A percentile compares a stretch with the other conserved stretches of the same genome.
phyloP scores from a whole-genome alignment of 2,797 vertebrate species.

The Erpetoichthys calabaricus region DNA sequence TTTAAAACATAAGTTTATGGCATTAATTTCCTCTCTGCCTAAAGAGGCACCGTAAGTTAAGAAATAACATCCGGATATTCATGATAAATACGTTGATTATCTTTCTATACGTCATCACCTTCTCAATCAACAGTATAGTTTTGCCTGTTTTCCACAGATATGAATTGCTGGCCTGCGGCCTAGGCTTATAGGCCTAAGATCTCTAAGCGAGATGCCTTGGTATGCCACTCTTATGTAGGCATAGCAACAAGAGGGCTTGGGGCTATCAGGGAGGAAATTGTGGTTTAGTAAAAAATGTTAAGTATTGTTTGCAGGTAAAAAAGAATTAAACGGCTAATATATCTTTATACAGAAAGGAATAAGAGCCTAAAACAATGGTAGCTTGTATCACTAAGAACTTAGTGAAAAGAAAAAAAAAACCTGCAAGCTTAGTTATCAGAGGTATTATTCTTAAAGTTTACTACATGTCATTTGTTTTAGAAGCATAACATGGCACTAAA shows the following conservation, averaged over 20 bases:
- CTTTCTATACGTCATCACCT: conserved; percentile 40
- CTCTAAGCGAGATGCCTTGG: conserved; percentile 15
- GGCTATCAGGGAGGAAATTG: conserved; percentile 26
- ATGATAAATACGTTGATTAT: conserved; percentile 59
- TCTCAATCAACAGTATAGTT: conserved; percentile 40
- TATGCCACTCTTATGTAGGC: conserved; percentile 15
- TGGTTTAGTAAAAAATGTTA: conserved; percentile 21
- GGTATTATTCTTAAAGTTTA: too few relatives aligned
- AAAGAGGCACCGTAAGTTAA: conserved; percentile 17
- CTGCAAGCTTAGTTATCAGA: too few relatives aligned
- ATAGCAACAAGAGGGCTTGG: conserved; percentile 16
- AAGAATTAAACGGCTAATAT: conserved; percentile 6
- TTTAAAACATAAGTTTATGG: conserved; percentile 36
- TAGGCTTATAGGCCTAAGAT: conserved; percentile 12
- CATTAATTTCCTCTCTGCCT: conserved; percentile 44
- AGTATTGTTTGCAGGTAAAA: conserved; percentile 4
- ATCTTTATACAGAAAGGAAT: not conserved
- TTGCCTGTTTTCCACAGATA: conserved; percentile 8
- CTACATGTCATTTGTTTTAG: too few relatives aligned
- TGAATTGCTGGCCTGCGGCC: conserved; percentile 9
- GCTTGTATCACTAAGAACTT: too few relatives aligned
- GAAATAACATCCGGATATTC: conserved; percentile 52
- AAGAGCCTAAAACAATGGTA: not conserved
- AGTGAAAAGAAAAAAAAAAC: too few relatives aligned
- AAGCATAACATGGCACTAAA: too few relatives aligned